Evolutionary conservation across 2,797 vertebrate genomes (phyloP).

Genomic region (Leucoraja ocellata): DNA sequence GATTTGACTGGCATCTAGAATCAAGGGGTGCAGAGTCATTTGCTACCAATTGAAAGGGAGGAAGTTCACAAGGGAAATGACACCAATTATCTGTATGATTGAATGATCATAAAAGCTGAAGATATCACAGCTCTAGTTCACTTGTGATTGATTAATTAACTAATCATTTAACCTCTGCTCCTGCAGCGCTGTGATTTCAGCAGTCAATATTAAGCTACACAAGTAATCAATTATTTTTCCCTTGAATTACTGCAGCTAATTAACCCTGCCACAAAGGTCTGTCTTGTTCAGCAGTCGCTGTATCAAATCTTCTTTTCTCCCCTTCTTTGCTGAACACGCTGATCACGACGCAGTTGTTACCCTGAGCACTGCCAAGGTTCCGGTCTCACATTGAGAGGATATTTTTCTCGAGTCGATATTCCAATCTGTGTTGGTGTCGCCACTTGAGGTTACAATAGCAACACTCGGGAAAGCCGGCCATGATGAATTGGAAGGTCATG

Average conservation of each 20-base stretch:
- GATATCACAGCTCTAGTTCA: neutral
- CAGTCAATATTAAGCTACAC: slow-evolving; percentile 8
- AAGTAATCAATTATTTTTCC: slow-evolving; percentile 25
- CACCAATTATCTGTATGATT: neutral
- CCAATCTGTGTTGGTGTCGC: neutral
- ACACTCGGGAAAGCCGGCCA: neutral
- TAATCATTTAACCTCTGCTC: slow-evolving; percentile 22
- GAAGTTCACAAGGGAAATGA: neutral
- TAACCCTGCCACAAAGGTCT: neutral
- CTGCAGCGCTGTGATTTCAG: neutral
- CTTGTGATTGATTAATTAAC: slow-evolving; percentile 21
- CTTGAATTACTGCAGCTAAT: slow-evolving; percentile 23
- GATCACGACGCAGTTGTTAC: neutral
- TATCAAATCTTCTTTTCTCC: slow-evolving; percentile 22
- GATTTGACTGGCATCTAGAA: neutral
- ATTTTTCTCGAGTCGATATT: neutral
- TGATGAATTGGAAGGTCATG: neutral
- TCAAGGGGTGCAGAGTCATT: neutral
- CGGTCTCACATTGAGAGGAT: neutral
- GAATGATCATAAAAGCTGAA: slow-evolving; percentile 9
- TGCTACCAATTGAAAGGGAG: neutral
- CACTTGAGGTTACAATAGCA: neutral
- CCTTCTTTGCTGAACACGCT: neutral
- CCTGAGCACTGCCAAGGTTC: neutral
- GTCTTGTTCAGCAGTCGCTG: neutral